Evolutionary conservation across 2,888 invertebrate species (phyloP).

Genomic region (Embidobia sp.): DNA sequence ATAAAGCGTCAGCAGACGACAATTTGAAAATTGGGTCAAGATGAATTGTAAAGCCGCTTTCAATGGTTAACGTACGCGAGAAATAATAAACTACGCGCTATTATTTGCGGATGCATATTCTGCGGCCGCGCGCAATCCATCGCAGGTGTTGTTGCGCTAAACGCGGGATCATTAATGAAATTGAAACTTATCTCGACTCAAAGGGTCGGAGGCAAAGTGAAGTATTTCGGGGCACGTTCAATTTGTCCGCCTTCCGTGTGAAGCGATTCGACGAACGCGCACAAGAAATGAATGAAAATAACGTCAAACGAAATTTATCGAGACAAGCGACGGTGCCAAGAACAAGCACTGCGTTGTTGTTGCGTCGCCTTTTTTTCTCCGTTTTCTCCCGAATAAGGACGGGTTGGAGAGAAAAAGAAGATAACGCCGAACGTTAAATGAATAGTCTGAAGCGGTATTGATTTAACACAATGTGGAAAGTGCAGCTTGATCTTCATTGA

Average conservation of each 20-base stretch:
- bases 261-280: too few relatives aligned
- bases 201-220: too few relatives aligned
- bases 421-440: constrained; percentile 26
- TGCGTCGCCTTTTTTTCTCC: too few relatives aligned
- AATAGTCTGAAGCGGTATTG: constrained; percentile 33
- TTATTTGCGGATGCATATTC: constrained; percentile 46
- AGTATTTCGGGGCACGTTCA: too few relatives aligned
- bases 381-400: too few relatives aligned
- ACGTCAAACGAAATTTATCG: neutral
- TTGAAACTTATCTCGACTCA: constrained; percentile 18
- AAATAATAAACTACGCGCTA: constrained; percentile 54
- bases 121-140: constrained; percentile 4
- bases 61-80: constrained; percentile 40
- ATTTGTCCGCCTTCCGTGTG: too few relatives aligned
- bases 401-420: constrained; percentile 4
- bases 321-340: too few relatives aligned
- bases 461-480: constrained; percentile 46
- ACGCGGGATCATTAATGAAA: constrained; percentile 27
- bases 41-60: constrained; percentile 57
- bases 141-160: constrained; percentile 17
- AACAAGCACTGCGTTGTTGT: too few relatives aligned
- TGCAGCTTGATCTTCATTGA: constrained; percentile 45
- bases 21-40: constrained; percentile 58
- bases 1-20: constrained; percentile 50
- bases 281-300: neutral